phyloP scores from a whole-genome alignment of 2,797 vertebrate species.

The Phataginus tetradactyla region DNA sequence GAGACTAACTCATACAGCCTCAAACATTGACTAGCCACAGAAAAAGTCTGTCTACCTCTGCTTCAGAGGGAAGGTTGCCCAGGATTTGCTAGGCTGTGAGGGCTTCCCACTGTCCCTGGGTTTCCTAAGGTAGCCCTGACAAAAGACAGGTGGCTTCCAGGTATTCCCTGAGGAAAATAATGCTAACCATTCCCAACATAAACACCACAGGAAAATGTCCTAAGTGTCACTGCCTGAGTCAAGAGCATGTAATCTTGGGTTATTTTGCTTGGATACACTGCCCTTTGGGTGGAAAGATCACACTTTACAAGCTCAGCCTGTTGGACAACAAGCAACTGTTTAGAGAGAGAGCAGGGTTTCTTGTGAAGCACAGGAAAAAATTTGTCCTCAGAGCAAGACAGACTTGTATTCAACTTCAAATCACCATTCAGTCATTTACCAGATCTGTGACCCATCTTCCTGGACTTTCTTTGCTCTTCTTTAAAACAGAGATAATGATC shows the following conservation, averaged over 20 bases:
- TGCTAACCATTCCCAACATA: not conserved
- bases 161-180: not conserved
- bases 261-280: not conserved
- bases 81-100: not conserved
- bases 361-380: not conserved
- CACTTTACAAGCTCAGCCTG: not conserved
- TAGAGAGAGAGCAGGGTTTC: not conserved
- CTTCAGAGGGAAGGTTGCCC: not conserved
- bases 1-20: not conserved
- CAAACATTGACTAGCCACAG: not conserved
- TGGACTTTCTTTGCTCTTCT: conserved; percentile 5
- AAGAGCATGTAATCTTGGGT: not conserved
- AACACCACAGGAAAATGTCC: not conserved
- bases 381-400: not conserved
- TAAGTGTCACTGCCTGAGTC: not conserved
- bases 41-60: not conserved
- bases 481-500: not conserved
- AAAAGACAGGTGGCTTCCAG: not conserved
- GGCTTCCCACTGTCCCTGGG: not conserved
- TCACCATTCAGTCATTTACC: not conserved
- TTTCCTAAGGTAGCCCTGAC: not conserved
- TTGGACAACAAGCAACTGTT: not conserved
- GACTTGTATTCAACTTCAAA: conserved; percentile 34
- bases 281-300: not conserved
- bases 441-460: not conserved